phyloP scores from a whole-genome alignment of 1,140 invertebrate genomes.

The Pseudomyrmex gracilis region DNA sequence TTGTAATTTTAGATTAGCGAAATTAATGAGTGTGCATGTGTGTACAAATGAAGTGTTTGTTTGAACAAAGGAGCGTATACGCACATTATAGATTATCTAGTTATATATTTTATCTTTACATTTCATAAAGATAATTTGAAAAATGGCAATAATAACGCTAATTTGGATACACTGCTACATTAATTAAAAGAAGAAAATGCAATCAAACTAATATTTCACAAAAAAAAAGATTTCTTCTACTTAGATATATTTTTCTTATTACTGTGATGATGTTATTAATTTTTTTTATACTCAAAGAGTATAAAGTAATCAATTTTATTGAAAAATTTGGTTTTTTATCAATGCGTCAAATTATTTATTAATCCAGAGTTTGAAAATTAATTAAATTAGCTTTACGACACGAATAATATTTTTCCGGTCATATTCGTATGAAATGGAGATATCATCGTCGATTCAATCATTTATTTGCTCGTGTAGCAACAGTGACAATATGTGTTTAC shows the following conservation, averaged over 20 bases:
- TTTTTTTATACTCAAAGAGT: no score
- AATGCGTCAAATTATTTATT: slow-evolving; percentile 3
- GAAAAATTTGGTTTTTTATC: background rate
- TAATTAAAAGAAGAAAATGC: background rate
- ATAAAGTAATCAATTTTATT: background rate
- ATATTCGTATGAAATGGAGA: background rate
- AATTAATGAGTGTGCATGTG: slow-evolving; percentile 1
- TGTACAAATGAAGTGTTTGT: background rate
- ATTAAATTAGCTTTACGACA: background rate
- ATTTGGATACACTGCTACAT: no score
- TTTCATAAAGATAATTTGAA: background rate
- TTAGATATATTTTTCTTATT: background rate
- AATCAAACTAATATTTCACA: background rate
- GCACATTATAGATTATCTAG: background rate
- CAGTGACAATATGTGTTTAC: background rate
- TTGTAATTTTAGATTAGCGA: slow-evolving; percentile 15
- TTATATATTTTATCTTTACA: background rate
- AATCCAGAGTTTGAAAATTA: background rate
- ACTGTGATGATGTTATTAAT: no score
- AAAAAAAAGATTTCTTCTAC: background rate
- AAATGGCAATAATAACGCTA: background rate
- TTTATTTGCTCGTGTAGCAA: background rate
- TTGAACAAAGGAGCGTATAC: no score
- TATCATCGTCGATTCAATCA: background rate
- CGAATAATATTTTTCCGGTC: background rate